A percentile compares a stretch with the other conserved stretches of the same genome.
Conservation (phyloP, 2,888 invertebrate species). For the Lydus trimaculatus region DNA sequence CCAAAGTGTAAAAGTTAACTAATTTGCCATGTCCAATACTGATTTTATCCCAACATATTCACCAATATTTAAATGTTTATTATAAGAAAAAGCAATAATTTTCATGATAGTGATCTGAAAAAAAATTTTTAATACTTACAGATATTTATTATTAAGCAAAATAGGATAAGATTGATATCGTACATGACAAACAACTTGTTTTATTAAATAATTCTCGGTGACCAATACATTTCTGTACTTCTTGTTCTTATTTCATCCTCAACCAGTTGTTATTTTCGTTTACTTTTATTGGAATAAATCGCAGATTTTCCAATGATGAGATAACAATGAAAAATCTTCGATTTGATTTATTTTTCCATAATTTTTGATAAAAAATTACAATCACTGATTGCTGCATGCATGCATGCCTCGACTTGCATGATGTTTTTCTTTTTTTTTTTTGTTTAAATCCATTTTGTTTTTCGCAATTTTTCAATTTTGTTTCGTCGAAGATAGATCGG, state of each 20-base stretch:
- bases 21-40: conserved; percentile 48
- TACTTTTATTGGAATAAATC: conserved; percentile 7
- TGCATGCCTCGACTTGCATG: not conserved
- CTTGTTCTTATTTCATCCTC: conserved; percentile 46
- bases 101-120: not conserved
- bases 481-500: conserved; percentile 13
- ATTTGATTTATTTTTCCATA: not conserved
- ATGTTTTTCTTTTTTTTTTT: not conserved
- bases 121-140: not conserved
- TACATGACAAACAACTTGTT: conserved; percentile 40
- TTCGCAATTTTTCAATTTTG: too few relatives aligned
- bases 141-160: not conserved
- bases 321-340: not conserved
- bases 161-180: conserved; percentile 40
- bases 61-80: not conserved
- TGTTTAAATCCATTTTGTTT: too few relatives aligned
- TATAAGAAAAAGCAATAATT: not conserved
- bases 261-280: not conserved
- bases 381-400: not conserved
- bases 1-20: conserved; percentile 59
- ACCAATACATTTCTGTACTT: conserved; percentile 46
- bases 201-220: conserved; percentile 42
- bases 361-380: not conserved
- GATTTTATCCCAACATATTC: conserved; percentile 37
- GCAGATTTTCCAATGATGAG: not conserved